Conservation (phyloP, 2,113 vertebrate species). For the Ochotona curzoniae region DNA sequence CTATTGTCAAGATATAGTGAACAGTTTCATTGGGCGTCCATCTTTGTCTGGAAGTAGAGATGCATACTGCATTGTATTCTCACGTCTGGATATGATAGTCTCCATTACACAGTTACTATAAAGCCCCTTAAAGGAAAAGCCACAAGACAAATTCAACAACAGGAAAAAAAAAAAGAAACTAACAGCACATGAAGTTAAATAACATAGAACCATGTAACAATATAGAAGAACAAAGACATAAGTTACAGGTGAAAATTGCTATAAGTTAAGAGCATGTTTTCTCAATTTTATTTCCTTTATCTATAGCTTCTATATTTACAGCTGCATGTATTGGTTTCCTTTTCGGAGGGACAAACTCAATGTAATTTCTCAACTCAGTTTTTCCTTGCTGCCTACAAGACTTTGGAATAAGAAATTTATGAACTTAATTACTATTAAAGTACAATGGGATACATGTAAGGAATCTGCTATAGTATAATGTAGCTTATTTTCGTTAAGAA, state of each 20-base stretch:
- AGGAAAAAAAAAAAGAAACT: too few relatives aligned
- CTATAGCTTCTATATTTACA: too few relatives aligned
- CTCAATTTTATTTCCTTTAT: too few relatives aligned
- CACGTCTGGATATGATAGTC: too few relatives aligned
- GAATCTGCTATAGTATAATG: not conserved
- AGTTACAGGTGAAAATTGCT: not conserved
- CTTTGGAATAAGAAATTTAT: conserved; percentile 20
- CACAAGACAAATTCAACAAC: too few relatives aligned
- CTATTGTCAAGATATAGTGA: too few relatives aligned
- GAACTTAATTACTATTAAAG: not conserved
- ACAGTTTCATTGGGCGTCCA: too few relatives aligned
- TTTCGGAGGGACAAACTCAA: not conserved
- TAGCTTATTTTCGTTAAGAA: not conserved
- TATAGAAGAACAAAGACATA: not conserved
- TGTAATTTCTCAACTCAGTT: not conserved
- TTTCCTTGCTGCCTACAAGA: not conserved
- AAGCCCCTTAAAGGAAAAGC: too few relatives aligned
- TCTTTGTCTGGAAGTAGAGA: too few relatives aligned
- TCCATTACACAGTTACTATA: too few relatives aligned
- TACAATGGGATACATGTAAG: not conserved
- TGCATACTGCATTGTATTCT: too few relatives aligned
- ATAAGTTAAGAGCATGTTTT: not conserved
- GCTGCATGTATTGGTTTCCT: not conserved
- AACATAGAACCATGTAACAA: not conserved
- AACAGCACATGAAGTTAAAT: not conserved